These are phyloP conservation scores for Lutraria rhynchaena DNA, from an alignment of 1,140 invertebrate species.

Conservation along the genomic window DNA sequence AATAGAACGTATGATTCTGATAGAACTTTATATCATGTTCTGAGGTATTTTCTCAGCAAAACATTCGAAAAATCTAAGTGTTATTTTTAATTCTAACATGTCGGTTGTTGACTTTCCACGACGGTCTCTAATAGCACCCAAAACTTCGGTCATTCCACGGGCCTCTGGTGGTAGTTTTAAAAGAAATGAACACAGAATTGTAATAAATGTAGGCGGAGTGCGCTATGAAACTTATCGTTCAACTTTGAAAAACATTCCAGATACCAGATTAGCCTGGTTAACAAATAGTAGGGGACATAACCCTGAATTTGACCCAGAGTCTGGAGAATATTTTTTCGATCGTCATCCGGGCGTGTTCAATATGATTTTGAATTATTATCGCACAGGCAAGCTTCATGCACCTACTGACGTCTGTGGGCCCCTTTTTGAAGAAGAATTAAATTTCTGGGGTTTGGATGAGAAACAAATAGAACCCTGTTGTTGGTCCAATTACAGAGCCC, in stretches of 20 bases:
- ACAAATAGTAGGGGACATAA: conserved; percentile 76
- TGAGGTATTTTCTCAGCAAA: too few relatives aligned
- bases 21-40: too few relatives aligned
- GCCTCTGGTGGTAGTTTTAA: conserved; percentile 47
- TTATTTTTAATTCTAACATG: conserved; percentile 3
- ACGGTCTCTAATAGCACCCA: conserved; percentile 63
- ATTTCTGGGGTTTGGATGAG: conserved; percentile 82
- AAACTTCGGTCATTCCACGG: conserved; percentile 59
- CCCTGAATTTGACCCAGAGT: conserved; percentile 78
- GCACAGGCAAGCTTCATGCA: conserved; percentile 80
- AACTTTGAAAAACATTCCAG: conserved; percentile 80
- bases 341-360: conserved; percentile 81
- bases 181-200: conserved; percentile 85
- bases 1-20: too few relatives aligned
- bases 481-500: conserved; percentile 79
- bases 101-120: conserved; percentile 24
- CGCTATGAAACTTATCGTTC: conserved; percentile 96
- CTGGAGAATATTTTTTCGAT: conserved; percentile 82
- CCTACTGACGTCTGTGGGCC: conserved; percentile 81
- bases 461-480: conserved; percentile 82
- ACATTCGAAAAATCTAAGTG: too few relatives aligned
- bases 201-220: conserved; percentile 98
- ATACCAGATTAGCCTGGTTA: conserved; percentile 80
- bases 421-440: conserved; percentile 81
- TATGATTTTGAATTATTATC: conserved; percentile 82